Base-by-base conservation (phyloP, 2,888 invertebrate genomes). In the Eupithecia insigniata region DNA sequence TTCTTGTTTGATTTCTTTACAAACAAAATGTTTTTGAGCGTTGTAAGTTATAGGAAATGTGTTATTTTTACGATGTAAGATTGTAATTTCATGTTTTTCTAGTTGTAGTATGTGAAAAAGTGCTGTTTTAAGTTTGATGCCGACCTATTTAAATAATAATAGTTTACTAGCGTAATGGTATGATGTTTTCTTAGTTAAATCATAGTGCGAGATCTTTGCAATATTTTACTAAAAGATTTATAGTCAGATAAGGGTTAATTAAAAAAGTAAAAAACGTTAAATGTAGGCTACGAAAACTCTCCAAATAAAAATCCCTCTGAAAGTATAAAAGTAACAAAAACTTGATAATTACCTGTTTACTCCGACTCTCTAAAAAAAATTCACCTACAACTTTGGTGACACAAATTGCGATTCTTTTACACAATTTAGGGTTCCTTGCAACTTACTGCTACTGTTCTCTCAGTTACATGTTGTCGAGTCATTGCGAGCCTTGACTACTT, bases 341-440 rank as follows among this genome's bases (percentile, higher is more conserved):
- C 71, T 74, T 66, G 62, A 74, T 69, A 71, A 74, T 74, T 71
- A 71, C 71, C 69, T 71, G 68, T 74, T 74, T 74, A 69, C 68
- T 66, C 28, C 62, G 18, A 43, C 60, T 70, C 67, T 65, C 46
- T 32, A 55, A 65, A 66, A 68, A 73, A 73, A 61, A 58, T 66
- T 72, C 72, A 72, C 74, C 72, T 87, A 85, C 89, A 89, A 74
- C 71, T 90, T 89, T 89, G 88, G 85, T 85, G 90, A 90, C 91
- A 90, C 89, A 89, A 92, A 91, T 90, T 90, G 90, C 87, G 90
- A 89, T 73, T 73, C 65, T 77, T 75, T 69, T 66, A 71, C 65
- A 58, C 55, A 61, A 58, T 68, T 71, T 66, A 71, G 61, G 55
- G 74, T 55, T 69, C 71, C 39, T 60, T 62, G 16, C 18, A 34